phyloP scores from a whole-genome alignment of 2,113 vertebrate species.

The Dinomys branickii region DNA sequence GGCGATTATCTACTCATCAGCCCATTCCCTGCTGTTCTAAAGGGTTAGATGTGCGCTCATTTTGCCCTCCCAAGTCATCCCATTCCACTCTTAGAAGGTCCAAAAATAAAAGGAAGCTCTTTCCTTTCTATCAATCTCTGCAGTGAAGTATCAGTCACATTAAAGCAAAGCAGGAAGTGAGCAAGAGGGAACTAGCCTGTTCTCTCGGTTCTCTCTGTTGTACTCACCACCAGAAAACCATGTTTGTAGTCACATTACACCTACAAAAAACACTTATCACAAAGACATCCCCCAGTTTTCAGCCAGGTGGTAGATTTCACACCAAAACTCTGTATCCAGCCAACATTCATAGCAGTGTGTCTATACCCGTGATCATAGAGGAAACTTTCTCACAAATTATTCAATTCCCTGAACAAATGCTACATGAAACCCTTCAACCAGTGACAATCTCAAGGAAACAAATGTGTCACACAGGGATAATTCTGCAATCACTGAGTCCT shows the following conservation, averaged over 20 bases:
- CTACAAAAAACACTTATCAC: background rate
- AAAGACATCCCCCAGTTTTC: conserved; percentile 47
- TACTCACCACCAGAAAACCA: background rate
- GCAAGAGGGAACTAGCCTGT: background rate
- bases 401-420: conserved; percentile 53
- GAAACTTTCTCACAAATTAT: conserved; percentile 60
- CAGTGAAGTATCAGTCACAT: conserved; percentile 16
- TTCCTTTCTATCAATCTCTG: conserved; percentile 17
- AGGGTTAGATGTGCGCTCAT: background rate
- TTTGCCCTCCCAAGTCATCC: background rate
- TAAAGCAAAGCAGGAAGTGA: background rate
- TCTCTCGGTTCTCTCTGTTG: too few species aligned
- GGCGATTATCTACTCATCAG: background rate
- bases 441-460: conserved; percentile 52
- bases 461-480: conserved; percentile 45
- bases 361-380: background rate
- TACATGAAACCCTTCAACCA: conserved; percentile 62
- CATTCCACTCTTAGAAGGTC: background rate
- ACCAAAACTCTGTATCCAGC: conserved; percentile 19
- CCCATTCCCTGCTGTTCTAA: background rate
- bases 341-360: conserved; percentile 33
- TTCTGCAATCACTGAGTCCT: conserved; percentile 24
- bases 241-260: background rate
- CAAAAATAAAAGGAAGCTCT: conserved; percentile 50
- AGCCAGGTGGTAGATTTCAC: conserved; percentile 55